These are phyloP conservation scores for Myodes glareolus DNA, from an alignment of 2,113 vertebrate genomes.

Conservation along the genomic window DNA sequence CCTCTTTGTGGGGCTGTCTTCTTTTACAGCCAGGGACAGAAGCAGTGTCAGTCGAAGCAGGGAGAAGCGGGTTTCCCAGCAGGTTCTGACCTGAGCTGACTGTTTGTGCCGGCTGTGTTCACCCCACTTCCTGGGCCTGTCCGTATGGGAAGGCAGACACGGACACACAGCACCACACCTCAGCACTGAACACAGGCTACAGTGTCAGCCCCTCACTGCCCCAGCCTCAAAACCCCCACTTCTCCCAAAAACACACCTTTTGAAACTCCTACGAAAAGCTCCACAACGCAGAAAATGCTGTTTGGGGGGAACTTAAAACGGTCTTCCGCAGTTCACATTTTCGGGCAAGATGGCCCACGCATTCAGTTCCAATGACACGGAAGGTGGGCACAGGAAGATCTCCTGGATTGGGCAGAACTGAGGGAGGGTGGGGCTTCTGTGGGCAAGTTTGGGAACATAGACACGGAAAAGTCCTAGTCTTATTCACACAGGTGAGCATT, in stretches of 20 bases:
- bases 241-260: not conserved
- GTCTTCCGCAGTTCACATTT: too few relatives aligned
- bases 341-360: not conserved
- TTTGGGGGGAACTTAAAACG: not conserved
- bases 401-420: not conserved
- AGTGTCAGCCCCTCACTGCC: not conserved
- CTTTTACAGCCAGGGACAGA: not conserved
- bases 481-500: not conserved
- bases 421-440: too few relatives aligned
- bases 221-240: not conserved
- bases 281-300: not conserved
- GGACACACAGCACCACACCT: fast-evolving
- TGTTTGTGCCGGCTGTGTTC: too few relatives aligned
- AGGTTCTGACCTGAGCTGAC: not conserved
- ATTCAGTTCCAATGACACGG: not conserved
- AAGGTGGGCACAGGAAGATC: not conserved
- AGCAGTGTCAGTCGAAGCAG: fast-evolving
- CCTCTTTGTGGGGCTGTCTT: not conserved
- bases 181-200: too few relatives aligned
- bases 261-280: not conserved
- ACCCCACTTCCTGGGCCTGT: too few relatives aligned
- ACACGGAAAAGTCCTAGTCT: not conserved
- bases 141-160: not conserved
- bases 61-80: not conserved
- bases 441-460: not conserved